These are phyloP conservation scores for Phyllopteryx taeniolatus DNA, from an alignment of 2,113 vertebrate genomes.

Conservation along the genomic window DNA sequence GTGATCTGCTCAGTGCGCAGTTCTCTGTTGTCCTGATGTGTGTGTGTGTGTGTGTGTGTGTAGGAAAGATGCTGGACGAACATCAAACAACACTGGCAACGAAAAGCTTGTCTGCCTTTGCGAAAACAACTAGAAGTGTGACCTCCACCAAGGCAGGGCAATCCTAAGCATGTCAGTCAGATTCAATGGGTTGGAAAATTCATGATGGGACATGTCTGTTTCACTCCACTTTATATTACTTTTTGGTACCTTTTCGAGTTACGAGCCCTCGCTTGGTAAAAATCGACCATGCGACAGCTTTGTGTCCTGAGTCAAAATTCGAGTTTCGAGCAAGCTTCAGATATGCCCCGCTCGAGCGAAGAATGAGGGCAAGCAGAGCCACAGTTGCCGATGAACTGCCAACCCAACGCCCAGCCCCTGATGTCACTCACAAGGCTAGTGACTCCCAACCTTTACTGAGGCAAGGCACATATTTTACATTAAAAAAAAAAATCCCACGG, in stretches of 20 bases:
- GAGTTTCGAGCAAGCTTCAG: too few relatives aligned
- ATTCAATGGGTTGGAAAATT: not conserved
- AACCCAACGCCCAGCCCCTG: too few relatives aligned
- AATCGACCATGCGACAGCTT: too few relatives aligned
- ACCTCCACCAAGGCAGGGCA: not conserved
- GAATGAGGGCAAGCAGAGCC: too few relatives aligned
- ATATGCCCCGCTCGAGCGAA: too few relatives aligned
- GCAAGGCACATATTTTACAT: too few relatives aligned
- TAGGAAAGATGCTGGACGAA: conserved; percentile 22
- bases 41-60: conserved; percentile 16
- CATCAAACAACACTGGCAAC: conserved; percentile 16
- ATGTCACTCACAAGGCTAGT: too few relatives aligned
- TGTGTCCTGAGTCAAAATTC: too few relatives aligned
- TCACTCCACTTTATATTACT: not conserved
- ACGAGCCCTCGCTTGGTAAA: too few relatives aligned
- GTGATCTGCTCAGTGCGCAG: conserved; percentile 37
- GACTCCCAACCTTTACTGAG: too few relatives aligned
- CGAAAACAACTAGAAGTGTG: not conserved
- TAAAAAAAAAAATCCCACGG: too few relatives aligned
- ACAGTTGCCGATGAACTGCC: too few relatives aligned
- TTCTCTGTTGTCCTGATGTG: conserved; percentile 24
- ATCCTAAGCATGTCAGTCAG: not conserved
- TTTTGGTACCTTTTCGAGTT: not conserved
- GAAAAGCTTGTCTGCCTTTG: not conserved
- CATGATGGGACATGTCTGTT: not conserved